Conservation (phyloP, 1,140 invertebrate species). For the Leptinotarsa texana region DNA sequence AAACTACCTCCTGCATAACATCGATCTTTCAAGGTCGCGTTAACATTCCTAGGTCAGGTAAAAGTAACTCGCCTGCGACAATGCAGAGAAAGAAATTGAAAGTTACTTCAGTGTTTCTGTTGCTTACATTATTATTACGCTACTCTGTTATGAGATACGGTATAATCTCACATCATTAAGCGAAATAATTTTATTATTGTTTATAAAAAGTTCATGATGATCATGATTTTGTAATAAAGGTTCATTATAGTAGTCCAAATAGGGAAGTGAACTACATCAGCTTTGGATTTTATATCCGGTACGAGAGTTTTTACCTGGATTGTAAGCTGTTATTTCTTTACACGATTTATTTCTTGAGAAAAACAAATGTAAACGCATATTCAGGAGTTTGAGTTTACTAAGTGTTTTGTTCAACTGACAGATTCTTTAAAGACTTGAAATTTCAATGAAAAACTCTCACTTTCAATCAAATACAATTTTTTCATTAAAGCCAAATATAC, state of each 20-base stretch:
- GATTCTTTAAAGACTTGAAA: no score
- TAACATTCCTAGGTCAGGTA: conserved; percentile 7
- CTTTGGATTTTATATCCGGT: background rate
- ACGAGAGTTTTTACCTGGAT: background rate
- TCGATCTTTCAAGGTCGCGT: background rate
- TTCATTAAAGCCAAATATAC: no score
- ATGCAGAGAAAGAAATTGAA: conserved; percentile 6
- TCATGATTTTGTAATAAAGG: conserved; percentile 6
- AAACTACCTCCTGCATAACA: background rate
- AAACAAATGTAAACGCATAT: no score
- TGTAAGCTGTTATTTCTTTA: no score
- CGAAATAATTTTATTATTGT: conserved; percentile 4
- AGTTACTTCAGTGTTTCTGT: background rate
- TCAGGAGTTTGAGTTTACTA: no score
- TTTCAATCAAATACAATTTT: no score
- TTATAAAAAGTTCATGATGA: conserved; percentile 7
- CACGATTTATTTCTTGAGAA: no score
- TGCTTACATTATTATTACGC: background rate
- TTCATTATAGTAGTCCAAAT: conserved; percentile 6
- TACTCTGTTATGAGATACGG: conserved; percentile 8
- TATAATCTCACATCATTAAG: conserved; percentile 3
- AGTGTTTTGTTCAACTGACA: no score
- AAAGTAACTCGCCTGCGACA: conserved; percentile 3
- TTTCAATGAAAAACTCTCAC: no score
- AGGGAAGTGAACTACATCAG: conserved; percentile 5